These are phyloP conservation scores for Passer domesticus DNA, from an alignment of 2,113 vertebrate genomes.

Conservation along the genomic window DNA sequence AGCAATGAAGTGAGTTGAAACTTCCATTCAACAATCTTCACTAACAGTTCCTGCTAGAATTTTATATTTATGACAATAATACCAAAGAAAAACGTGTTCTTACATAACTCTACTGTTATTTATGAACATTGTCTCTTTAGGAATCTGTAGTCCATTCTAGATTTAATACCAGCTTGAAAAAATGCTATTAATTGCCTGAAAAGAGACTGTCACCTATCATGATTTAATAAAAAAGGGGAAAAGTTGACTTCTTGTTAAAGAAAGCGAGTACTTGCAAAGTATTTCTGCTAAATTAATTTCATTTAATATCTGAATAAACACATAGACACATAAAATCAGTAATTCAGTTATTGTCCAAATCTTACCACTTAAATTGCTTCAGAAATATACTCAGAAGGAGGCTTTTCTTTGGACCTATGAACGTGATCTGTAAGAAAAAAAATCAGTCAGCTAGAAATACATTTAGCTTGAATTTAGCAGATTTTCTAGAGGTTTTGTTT, in stretches of 20 bases:
- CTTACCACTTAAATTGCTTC: conserved; percentile 94
- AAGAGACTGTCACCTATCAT: not conserved
- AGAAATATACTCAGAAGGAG: conserved; percentile 92
- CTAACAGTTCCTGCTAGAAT: not conserved
- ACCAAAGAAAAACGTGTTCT: not conserved
- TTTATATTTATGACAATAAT: not conserved
- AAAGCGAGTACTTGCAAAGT: not conserved
- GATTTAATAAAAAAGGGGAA: fast-evolving
- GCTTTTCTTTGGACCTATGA: conserved; percentile 88
- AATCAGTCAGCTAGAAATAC: not conserved
- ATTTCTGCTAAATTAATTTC: not conserved
- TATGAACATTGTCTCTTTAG: not conserved
- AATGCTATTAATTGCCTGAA: not conserved
- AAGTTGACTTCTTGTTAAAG: not conserved
- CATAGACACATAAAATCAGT: not conserved
- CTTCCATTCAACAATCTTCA: not conserved
- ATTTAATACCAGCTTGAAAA: not conserved
- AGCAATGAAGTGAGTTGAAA: not conserved
- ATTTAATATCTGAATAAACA: not conserved
- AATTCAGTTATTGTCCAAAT: not conserved
- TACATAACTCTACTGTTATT: not conserved
- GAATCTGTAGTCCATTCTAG: not conserved
- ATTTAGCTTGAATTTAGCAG: not conserved
- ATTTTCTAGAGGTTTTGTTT: not conserved
- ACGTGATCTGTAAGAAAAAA: conserved; percentile 80